These are phyloP conservation scores for Lottia scabra DNA, from an alignment of 2,888 invertebrate species.

Conservation along the genomic window DNA sequence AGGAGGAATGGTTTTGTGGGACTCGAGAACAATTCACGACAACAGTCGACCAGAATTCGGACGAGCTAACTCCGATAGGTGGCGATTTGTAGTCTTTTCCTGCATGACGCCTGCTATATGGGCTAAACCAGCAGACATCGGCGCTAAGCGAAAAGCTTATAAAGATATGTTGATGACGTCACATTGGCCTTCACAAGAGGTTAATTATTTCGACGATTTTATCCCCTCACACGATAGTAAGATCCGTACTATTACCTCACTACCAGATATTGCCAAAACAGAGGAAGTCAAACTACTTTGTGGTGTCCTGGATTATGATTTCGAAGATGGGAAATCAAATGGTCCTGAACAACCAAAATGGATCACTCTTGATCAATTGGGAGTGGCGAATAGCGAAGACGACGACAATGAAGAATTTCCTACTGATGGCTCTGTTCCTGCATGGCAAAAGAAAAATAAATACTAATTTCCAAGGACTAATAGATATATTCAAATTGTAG, in stretches of 20 bases:
- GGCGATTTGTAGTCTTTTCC: conserved; percentile 49
- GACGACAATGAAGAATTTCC: background rate
- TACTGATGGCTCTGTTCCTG: background rate
- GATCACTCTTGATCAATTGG: background rate
- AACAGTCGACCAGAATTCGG: conserved; percentile 41
- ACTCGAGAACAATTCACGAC: conserved; percentile 52
- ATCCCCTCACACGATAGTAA: conserved; percentile 9
- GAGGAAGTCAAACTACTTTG: conserved; percentile 38
- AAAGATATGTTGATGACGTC: conserved; percentile 35
- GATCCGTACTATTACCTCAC: conserved; percentile 8
- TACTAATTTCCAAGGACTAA: too few relatives aligned
- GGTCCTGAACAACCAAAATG: conserved; percentile 29
- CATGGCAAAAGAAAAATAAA: background rate
- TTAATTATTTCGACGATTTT: conserved; percentile 24
- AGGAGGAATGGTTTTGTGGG: conserved; percentile 58
- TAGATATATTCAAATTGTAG: too few relatives aligned
- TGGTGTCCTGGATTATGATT: conserved; percentile 41
- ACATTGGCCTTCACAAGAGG: conserved; percentile 47
- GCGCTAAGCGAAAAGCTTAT: conserved; percentile 39
- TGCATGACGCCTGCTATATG: conserved; percentile 55
- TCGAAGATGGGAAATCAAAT: conserved; percentile 41
- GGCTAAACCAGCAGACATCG: conserved; percentile 42
- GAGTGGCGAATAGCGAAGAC: background rate
- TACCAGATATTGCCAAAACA: conserved; percentile 42
- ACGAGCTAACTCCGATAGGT: conserved; percentile 39